These are phyloP conservation scores for Melipona beecheii DNA, from an alignment of 2,888 invertebrate genomes.

Conservation along the genomic window DNA sequence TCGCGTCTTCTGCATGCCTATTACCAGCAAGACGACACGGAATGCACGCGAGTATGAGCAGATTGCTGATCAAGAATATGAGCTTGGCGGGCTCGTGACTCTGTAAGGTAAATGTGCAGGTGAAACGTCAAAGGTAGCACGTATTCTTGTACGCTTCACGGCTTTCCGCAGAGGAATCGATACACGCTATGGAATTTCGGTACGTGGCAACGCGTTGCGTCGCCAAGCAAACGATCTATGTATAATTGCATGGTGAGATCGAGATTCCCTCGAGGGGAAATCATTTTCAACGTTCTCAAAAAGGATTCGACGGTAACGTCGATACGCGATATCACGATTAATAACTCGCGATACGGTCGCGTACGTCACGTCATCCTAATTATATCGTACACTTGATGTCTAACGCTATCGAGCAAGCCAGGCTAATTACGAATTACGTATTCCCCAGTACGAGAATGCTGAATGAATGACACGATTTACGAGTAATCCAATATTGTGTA, in stretches of 20 bases:
- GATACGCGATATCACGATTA: slow-evolving; percentile 39
- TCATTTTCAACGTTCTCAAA: slow-evolving; percentile 28
- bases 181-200: slow-evolving; percentile 35
- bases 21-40: slow-evolving; percentile 92
- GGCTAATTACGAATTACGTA: slow-evolving; percentile 43
- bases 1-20: slow-evolving; percentile 93
- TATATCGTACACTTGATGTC: slow-evolving; percentile 44
- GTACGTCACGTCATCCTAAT: slow-evolving; percentile 48
- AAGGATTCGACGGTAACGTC: background rate
- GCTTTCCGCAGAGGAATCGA: slow-evolving; percentile 57
- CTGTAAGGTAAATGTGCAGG: slow-evolving; percentile 85
- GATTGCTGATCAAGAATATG: slow-evolving; percentile 95
- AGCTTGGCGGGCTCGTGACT: slow-evolving; percentile 97
- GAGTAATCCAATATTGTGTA: background rate
- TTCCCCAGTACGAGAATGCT: slow-evolving; percentile 49
- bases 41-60: slow-evolving; percentile 94
- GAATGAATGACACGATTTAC: slow-evolving; percentile 28
- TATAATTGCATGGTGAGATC: background rate
- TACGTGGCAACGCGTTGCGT: slow-evolving; percentile 13
- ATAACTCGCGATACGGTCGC: slow-evolving; percentile 43
- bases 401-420: slow-evolving; percentile 50
- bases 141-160: slow-evolving; percentile 53
- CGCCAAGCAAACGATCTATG: slow-evolving; percentile 9
- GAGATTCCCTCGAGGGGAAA: background rate
- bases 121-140: slow-evolving; percentile 54